phyloP scores from a whole-genome alignment of 2,113 vertebrate genomes.

The Cynopterus brachyotis region DNA sequence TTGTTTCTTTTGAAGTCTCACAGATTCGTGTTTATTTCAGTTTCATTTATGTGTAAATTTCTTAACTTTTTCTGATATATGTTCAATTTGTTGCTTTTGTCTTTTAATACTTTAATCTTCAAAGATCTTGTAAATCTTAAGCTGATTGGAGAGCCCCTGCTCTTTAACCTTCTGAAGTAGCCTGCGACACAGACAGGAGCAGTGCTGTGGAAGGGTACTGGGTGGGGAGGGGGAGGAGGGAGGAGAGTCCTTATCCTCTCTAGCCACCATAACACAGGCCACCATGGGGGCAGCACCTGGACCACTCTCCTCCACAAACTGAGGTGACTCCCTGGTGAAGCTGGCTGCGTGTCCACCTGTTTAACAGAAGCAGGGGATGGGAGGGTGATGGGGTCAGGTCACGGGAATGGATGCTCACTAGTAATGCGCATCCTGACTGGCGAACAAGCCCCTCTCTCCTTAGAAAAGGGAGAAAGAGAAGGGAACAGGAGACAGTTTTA shows the following conservation, averaged over 20 bases:
- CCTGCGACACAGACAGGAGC: not conserved
- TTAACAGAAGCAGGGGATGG: not conserved
- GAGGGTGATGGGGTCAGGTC: not conserved
- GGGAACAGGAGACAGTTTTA: not conserved
- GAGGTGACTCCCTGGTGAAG: not conserved
- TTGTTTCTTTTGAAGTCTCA: slow-evolving; percentile 36
- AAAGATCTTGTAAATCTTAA: not conserved
- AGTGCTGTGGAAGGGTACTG: not conserved
- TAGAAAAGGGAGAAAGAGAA: not conserved
- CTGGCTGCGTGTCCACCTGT: not conserved
- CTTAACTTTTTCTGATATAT: slow-evolving; percentile 14
- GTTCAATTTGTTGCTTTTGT: slow-evolving; percentile 36
- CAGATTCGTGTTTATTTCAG: not conserved
- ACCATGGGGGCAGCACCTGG: not conserved
- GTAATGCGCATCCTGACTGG: not conserved
- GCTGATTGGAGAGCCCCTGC: not conserved
- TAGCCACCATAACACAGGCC: not conserved
- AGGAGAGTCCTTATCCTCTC: not conserved
- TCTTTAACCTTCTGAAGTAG: not conserved
- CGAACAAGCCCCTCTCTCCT: not conserved
- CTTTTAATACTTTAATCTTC: not conserved
- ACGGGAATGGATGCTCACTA: not conserved
- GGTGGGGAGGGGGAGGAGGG: not conserved
- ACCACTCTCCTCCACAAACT: not conserved
- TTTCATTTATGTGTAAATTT: slow-evolving; percentile 48